Percentiles rank a stretch among this genome's conserved stretches.
These are phyloP conservation scores for Rhysida immarginata DNA, from an alignment of 1,140 invertebrate species.

Conservation along the genomic window DNA sequence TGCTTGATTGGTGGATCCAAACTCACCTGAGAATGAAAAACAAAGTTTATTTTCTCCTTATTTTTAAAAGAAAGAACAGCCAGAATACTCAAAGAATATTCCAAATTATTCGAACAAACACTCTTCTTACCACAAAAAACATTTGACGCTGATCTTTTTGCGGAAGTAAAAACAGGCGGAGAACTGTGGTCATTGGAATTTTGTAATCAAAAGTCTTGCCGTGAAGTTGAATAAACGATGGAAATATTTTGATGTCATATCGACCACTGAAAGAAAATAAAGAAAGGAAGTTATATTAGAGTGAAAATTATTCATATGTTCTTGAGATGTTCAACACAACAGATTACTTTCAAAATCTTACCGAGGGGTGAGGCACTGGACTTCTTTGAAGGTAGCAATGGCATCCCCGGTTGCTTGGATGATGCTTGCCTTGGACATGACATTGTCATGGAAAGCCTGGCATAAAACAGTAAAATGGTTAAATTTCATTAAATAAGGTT, in stretches of 20 bases:
- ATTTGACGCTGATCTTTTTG: constrained; percentile 38
- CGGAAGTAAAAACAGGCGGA: constrained; percentile 38
- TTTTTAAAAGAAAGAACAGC: constrained; percentile 24
- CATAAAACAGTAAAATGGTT: constrained; percentile 12
- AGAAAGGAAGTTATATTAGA: constrained; percentile 11
- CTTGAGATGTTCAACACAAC: no score
- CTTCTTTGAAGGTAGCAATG: constrained; percentile 89
- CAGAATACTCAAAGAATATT: constrained; percentile 89
- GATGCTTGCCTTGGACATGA: constrained; percentile 93
- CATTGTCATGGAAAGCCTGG: constrained; percentile 71
- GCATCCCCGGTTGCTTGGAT: constrained; percentile 95
- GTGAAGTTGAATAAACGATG: constrained; percentile 93
- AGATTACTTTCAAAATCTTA: constrained; percentile 28
- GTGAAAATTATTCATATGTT: no score
- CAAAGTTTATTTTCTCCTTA: constrained; percentile 11
- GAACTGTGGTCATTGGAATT: constrained; percentile 36
- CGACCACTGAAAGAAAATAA: constrained; percentile 63
- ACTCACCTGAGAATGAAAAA: constrained; percentile 43
- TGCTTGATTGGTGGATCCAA: constrained; percentile 99
- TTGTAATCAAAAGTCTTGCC: constrained; percentile 78
- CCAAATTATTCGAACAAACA: no score
- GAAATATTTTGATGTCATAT: constrained; percentile 98
- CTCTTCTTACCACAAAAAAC: constrained; percentile 11
- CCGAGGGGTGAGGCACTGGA: constrained; percentile 96
- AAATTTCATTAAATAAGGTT: no score